Conservation (phyloP, 1,140 invertebrate species). For the Drosophila teissieri region DNA sequence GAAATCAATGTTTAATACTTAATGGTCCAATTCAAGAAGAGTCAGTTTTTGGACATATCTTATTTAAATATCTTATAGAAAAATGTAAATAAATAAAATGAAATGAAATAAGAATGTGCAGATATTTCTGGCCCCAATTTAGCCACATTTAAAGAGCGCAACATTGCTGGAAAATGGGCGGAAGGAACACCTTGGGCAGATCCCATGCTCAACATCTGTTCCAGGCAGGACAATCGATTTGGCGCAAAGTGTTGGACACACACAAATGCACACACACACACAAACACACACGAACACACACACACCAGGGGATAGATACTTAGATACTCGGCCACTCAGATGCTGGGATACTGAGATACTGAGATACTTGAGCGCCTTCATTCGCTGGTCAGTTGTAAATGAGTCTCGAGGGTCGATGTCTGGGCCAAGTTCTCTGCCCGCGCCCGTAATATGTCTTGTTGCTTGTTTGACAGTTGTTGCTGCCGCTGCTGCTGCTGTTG, state of each 20-base stretch:
- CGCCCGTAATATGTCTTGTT: conserved; percentile 83
- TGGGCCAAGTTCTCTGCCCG: conserved; percentile 39
- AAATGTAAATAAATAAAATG: background rate
- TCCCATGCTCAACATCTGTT: conserved; percentile 77
- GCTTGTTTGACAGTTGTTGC: conserved; percentile 84
- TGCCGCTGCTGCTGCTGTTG: conserved; percentile 36
- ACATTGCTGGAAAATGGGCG: conserved; percentile 43
- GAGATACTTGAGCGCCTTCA: conserved; percentile 14
- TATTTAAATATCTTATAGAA: no score
- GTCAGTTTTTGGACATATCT: no score
- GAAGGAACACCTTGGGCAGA: conserved; percentile 69
- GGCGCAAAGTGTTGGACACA: conserved; percentile 67
- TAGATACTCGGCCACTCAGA: conserved; percentile 29
- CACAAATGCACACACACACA: conserved; percentile 33
- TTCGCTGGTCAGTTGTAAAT: conserved; percentile 78
- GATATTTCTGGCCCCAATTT: background rate
- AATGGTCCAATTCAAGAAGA: no score
- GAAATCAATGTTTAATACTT: no score
- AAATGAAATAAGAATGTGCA: no score
- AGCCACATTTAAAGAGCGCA: conserved; percentile 1
- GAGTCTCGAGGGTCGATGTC: conserved; percentile 66
- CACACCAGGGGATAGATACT: conserved; percentile 17
- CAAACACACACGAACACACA: conserved; percentile 18
- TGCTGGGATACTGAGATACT: conserved; percentile 2
- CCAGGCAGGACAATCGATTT: conserved; percentile 76